Base-by-base conservation (phyloP, 2,888 invertebrate genomes). In the Lepidonotus clava region DNA sequence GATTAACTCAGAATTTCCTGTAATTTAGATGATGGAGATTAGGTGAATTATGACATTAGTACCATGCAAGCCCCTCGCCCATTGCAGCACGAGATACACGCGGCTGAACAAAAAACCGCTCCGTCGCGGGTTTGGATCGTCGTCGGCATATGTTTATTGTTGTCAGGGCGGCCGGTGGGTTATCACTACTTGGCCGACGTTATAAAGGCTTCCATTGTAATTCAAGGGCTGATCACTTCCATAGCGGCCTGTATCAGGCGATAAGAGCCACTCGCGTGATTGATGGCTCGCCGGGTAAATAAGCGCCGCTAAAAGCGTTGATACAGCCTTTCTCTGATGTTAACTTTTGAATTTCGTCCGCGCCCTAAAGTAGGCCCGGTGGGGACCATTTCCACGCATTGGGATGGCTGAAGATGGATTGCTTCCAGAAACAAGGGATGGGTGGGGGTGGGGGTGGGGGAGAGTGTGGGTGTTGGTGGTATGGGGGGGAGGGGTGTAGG, bases 141-240 rank as follows among this genome's bases (percentile, higher is more conserved):
- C 32, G 41, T 80, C 28, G 34, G 80, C 80, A 80, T 80, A 80
- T 80, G 80, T 80, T 80, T 80, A 80, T 80, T 80, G 80, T 80
- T 80, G 80, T 80, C 2, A 24, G n/a, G 46, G 80, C 28, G 28
- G 41, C 46, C 8, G 1, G 1, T 14, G 46, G 80, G 80, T 80
- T 80, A 80, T 80, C 80, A 41, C 46, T 24, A 18, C 41, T 46
- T 18, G 80, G 24, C 80, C 28, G 46, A 21, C 28, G 80, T 46
- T 76, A 40, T 80, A 80, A 80, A 40, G 4, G 28, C 77, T 1
- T 34, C 80, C 46, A 46, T 80, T 80, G 80, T 80, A 80, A 80
- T 80, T 80, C 80, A 51, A 28, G 28, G 46, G 24, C 28, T 28
- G 80, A 80, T 80, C 80, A 51, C 46, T 80, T 41, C 28, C 80